Base-by-base conservation (phyloP, 2,888 invertebrate genomes). In the Andrena trimmerana region DNA sequence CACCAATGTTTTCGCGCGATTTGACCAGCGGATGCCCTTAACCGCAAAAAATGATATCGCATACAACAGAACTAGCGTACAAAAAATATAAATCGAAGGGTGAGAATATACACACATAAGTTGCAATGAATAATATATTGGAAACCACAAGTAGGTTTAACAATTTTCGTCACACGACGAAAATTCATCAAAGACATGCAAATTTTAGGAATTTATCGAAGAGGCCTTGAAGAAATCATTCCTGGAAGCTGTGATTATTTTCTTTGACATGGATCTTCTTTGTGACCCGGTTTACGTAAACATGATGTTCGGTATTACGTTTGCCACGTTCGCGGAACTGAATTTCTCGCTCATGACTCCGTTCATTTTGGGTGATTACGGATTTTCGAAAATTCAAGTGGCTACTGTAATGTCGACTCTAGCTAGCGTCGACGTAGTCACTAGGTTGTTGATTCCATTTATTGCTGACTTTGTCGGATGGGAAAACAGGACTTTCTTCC, bases 291-390 rank as follows among this genome's bases (percentile, higher is more conserved):
- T 96, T 3, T 97, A 96, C 88, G 95, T 97, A 2, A 97, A 96
- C 89, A 94, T 97, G 16, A 96, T 97, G 95, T 91, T 97, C 72
- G 97, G 97, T 0, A 94, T 97, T 66, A 97, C 96, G 0, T 94
- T 97, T 54, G 97, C 97, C 0, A 96, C 96, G 90, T 97, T 97
- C 89, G 96, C 96, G 4, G 97, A 97, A 92, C 89, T 97, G 6
- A 97, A 97, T 92, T 97, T 97, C 91, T 96, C 97, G 1, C 95
- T 97, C 67, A 90, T 97, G 67, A 97, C 97, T 0, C 97, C 97
- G 0, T 97, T 97, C 84, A 96, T 97, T 86, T 94, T 97, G n/a
- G 95, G 95, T 24, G 97, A 97, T 89, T 96, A 96, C 89, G 95
- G 96, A 0, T 95, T 96, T 88, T 94, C 94, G 0, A 95, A 95